A percentile compares a stretch with the other conserved stretches of the same genome.
phyloP scores from a whole-genome alignment of 1,140 invertebrate genomes.

The Drosophila guanche region DNA sequence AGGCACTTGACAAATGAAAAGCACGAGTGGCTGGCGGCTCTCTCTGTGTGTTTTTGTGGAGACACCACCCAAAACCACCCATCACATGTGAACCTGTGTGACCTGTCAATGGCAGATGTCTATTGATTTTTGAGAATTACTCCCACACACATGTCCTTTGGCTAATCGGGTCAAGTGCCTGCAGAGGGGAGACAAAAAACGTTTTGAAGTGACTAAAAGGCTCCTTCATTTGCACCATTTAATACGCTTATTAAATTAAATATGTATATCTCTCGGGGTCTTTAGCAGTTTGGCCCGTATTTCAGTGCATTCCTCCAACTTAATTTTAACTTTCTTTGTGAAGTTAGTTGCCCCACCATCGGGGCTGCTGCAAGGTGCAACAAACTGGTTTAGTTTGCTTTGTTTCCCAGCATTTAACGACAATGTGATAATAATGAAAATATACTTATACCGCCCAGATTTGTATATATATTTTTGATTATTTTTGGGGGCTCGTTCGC shows the following conservation, averaged over 20 bases:
- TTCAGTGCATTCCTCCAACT: slow-evolving; percentile 29
- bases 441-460: slow-evolving; percentile 43
- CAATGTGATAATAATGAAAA: slow-evolving; percentile 59
- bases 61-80: neutral
- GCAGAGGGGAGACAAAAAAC: slow-evolving; percentile 47
- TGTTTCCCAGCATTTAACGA: slow-evolving; percentile 54
- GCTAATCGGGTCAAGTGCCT: slow-evolving; percentile 65
- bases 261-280: slow-evolving; percentile 12
- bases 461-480: slow-evolving; percentile 42
- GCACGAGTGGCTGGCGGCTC: neutral
- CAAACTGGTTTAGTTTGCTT: slow-evolving; percentile 61
- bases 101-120: slow-evolving; percentile 47
- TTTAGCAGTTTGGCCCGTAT: slow-evolving; percentile 28
- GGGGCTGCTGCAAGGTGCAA: slow-evolving; percentile 9
- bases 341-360: slow-evolving; percentile 25
- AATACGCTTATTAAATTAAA: slow-evolving; percentile 35
- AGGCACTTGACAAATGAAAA: slow-evolving; percentile 51
- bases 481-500: slow-evolving; percentile 74
- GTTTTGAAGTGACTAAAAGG: slow-evolving; percentile 47
- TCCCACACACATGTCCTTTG: neutral
- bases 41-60: slow-evolving; percentile 34
- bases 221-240: slow-evolving; percentile 57
- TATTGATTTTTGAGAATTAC: slow-evolving; percentile 62
- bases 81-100: neutral
- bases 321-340: slow-evolving; percentile 79